These are phyloP conservation scores for Chrysina gloriosa DNA, from an alignment of 2,888 invertebrate genomes.

Conservation along the genomic window DNA sequence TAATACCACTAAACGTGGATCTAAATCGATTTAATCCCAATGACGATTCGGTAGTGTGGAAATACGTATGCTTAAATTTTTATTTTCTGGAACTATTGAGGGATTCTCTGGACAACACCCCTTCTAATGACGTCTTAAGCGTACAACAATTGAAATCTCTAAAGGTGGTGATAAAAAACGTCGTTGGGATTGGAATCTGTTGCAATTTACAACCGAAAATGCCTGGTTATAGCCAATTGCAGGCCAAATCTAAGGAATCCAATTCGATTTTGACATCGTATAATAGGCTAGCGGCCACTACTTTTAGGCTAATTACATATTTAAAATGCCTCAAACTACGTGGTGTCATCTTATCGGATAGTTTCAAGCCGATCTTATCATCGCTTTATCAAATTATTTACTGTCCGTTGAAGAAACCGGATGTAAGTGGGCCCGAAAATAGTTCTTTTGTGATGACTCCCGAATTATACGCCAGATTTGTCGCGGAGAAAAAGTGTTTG, in stretches of 20 bases:
- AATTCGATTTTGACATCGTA: slow-evolving; percentile 67
- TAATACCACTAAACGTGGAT: slow-evolving; percentile 31
- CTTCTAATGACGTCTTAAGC: slow-evolving; percentile 68
- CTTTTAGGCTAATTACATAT: slow-evolving; percentile 66
- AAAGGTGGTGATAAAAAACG: slow-evolving; percentile 71
- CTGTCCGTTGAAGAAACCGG: slow-evolving; percentile 74
- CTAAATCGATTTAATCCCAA: slow-evolving; percentile 42
- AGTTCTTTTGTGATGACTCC: slow-evolving; percentile 68
- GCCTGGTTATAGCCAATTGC: slow-evolving; percentile 45
- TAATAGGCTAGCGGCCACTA: slow-evolving; percentile 66
- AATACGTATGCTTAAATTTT: slow-evolving; percentile 65
- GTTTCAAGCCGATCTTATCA: slow-evolving; percentile 73
- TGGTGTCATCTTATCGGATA: slow-evolving; percentile 69
- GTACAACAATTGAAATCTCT: slow-evolving; percentile 76
- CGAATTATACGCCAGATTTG: slow-evolving; percentile 68
- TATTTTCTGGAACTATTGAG: slow-evolving; percentile 63
- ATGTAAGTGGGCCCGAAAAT: slow-evolving; percentile 51
- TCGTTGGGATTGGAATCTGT: slow-evolving; percentile 74
- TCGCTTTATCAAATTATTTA: slow-evolving; percentile 76
- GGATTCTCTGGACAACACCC: slow-evolving; percentile 31
- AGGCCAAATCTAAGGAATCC: slow-evolving; percentile 54
- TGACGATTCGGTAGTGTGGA: slow-evolving; percentile 58
- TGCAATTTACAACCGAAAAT: slow-evolving; percentile 72
- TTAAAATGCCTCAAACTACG: slow-evolving; percentile 68
- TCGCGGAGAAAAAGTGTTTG: slow-evolving; percentile 68